Percentiles rank a stretch among this genome's conserved stretches.
phyloP scores from a whole-genome alignment of 1,140 invertebrate genomes.

The Xylocopa sonorina region DNA sequence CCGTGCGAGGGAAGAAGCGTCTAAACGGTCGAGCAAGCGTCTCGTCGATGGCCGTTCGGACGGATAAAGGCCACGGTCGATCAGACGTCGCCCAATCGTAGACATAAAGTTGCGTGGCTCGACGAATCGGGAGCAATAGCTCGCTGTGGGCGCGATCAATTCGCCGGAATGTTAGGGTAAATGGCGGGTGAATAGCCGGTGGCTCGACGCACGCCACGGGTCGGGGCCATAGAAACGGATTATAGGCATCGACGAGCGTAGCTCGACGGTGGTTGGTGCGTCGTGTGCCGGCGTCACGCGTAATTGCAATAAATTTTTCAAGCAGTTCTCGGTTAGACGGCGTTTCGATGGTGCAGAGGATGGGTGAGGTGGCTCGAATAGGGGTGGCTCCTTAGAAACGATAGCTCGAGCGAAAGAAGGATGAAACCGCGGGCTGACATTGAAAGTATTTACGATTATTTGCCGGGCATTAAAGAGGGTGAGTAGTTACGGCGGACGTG shows the following conservation, averaged over 20 bases:
- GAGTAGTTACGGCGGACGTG: constrained; percentile 30
- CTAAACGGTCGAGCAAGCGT: constrained; percentile 2
- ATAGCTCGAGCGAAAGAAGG: constrained; percentile 20
- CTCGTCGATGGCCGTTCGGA: no score
- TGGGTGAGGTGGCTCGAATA: neutral
- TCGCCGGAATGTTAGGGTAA: constrained; percentile 41
- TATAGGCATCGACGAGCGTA: constrained; percentile 47
- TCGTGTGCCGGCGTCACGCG: neutral
- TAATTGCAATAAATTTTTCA: constrained; percentile 63
- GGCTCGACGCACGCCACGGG: constrained; percentile 6
- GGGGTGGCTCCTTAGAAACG: neutral
- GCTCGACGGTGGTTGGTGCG: no score
- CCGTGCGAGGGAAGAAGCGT: neutral
- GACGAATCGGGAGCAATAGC: constrained; percentile 32
- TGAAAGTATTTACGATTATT: constrained; percentile 67
- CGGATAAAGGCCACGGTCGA: constrained; percentile 33
- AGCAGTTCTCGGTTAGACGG: neutral
- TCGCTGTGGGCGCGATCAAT: constrained; percentile 26
- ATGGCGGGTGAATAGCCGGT: constrained; percentile 44
- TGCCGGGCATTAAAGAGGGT: constrained; percentile 56
- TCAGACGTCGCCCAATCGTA: constrained; percentile 15
- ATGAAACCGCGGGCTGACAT: constrained; percentile 40
- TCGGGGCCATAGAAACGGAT: constrained; percentile 47
- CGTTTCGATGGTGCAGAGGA: neutral
- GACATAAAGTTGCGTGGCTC: constrained; percentile 25